Percentiles rank a stretch among this genome's conserved stretches.
Conservation (phyloP, 37 sponge, comb jelly and placozoan genomes). For the Tethya wilhelma region DNA sequence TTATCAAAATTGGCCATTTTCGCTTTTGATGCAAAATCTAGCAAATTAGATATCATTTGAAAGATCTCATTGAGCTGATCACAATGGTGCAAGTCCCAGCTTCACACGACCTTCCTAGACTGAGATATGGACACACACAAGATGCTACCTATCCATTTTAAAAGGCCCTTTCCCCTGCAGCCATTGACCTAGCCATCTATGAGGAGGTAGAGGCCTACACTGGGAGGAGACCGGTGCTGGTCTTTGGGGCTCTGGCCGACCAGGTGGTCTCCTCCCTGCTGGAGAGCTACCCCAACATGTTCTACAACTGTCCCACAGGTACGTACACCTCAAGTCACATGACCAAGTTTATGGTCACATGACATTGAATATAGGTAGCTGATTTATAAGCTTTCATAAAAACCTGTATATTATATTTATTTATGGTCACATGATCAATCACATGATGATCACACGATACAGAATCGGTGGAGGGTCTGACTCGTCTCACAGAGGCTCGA, state of each 20-base stretch:
- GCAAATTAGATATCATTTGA: too few relatives aligned
- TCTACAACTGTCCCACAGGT: constrained; percentile 62
- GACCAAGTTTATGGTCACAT: too few relatives aligned
- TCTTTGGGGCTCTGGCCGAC: constrained; percentile 69
- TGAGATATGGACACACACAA: too few relatives aligned
- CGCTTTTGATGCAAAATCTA: neutral
- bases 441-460: neutral
- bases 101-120: too few relatives aligned
- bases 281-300: constrained; percentile 71
- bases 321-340: neutral
- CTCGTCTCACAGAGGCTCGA: constrained; percentile 58
- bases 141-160: too few relatives aligned
- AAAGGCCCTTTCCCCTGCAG: too few relatives aligned
- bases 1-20: too few relatives aligned
- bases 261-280: constrained; percentile 54
- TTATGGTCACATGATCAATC: constrained; percentile 1
- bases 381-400: too few relatives aligned
- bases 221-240: constrained; percentile 59
- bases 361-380: too few relatives aligned
- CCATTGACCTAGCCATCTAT: constrained; percentile 51
- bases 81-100: too few relatives aligned
- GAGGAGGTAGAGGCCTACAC: constrained; percentile 81
- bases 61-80: too few relatives aligned
- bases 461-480: constrained; percentile 53
- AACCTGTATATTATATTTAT: too few relatives aligned